phyloP scores from a whole-genome alignment of 2,113 vertebrate genomes.

The Penelope pileata region DNA sequence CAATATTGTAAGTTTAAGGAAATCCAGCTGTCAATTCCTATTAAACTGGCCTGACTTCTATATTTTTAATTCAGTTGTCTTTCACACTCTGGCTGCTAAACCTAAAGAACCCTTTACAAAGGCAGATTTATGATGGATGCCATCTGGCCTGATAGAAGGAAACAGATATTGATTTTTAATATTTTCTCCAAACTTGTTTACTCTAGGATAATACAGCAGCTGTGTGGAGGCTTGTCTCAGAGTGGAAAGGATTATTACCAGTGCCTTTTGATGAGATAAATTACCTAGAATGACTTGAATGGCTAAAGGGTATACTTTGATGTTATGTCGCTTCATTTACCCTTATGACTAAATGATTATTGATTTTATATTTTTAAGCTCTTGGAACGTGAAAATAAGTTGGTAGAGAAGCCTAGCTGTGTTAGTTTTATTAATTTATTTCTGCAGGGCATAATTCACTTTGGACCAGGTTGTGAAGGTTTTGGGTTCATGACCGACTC shows the following conservation, averaged over 20 bases:
- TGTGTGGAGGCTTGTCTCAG: slow-evolving; percentile 81
- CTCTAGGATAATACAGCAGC: slow-evolving; percentile 85
- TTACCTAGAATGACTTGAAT: slow-evolving; percentile 87
- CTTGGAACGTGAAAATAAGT: slow-evolving; percentile 89
- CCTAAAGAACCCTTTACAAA: slow-evolving; percentile 79
- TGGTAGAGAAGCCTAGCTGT: slow-evolving; percentile 81
- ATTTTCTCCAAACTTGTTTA: slow-evolving; percentile 90
- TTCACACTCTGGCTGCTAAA: slow-evolving; percentile 73
- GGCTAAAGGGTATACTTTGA: slow-evolving; percentile 89
- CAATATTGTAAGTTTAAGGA: slow-evolving; percentile 69
- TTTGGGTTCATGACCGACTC: slow-evolving; percentile 86
- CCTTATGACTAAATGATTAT: slow-evolving; percentile 96
- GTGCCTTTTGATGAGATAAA: slow-evolving; percentile 89
- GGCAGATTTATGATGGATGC: slow-evolving; percentile 86
- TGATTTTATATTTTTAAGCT: slow-evolving; percentile 93
- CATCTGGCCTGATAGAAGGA: slow-evolving; percentile 89
- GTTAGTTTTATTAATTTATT: slow-evolving; percentile 91
- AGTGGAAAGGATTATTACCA: slow-evolving; percentile 86
- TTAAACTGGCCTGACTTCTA: slow-evolving; percentile 44
- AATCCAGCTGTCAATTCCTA: slow-evolving; percentile 60
- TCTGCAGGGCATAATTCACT: slow-evolving; percentile 88
- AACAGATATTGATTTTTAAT: slow-evolving; percentile 94
- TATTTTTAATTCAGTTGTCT: slow-evolving; percentile 71
- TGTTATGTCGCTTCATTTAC: slow-evolving; percentile 92
- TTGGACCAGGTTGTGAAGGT: slow-evolving; percentile 82